Evolutionary conservation across 2,797 vertebrate genomes (phyloP).

Genomic region (Bradypus variegatus): DNA sequence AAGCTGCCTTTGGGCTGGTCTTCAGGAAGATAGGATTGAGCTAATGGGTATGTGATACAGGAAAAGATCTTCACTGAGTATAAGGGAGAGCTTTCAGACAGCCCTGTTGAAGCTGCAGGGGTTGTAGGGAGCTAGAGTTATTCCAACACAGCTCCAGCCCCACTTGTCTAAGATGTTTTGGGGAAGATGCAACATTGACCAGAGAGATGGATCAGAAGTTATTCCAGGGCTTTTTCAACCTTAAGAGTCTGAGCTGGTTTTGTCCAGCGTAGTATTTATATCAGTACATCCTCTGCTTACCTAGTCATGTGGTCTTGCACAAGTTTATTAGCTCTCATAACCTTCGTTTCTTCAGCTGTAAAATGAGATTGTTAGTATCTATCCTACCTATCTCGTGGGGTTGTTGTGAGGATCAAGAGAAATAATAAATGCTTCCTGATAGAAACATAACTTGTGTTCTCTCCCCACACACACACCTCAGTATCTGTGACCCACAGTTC

Average conservation of each 20-base stretch:
- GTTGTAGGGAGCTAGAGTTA: neutral
- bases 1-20: accelerated
- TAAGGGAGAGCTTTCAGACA: neutral
- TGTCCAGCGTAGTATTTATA: neutral
- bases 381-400: neutral
- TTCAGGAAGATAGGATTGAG: neutral
- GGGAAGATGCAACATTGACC: neutral
- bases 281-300: neutral
- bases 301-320: neutral
- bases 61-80: neutral
- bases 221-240: neutral
- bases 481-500: neutral
- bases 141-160: neutral
- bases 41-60: neutral
- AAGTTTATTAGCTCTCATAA: neutral
- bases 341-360: neutral
- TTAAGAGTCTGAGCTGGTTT: neutral
- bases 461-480: neutral
- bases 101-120: neutral
- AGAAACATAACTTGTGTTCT: neutral
- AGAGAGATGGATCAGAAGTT: neutral
- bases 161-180: neutral
- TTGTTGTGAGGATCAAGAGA: neutral
- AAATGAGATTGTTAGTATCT: neutral
- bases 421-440: neutral